Evolutionary conservation across 2,113 vertebrate species (phyloP).

Genomic region (Microtus oregoni): DNA sequence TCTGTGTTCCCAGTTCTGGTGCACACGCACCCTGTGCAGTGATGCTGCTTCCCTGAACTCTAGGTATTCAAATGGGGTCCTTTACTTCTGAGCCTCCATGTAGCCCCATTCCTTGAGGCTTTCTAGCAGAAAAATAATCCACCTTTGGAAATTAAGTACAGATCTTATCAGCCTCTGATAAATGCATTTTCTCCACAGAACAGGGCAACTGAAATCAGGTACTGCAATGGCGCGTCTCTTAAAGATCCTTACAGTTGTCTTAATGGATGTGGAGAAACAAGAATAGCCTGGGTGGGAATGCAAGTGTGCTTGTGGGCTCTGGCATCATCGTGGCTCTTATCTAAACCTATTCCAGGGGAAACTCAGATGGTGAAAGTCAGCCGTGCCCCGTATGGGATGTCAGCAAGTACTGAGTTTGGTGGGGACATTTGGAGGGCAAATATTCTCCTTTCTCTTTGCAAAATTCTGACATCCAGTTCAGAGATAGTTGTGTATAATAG

Average conservation of each 20-base stretch:
- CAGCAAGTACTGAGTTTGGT: background rate
- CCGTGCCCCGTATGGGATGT: background rate
- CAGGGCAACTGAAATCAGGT: conserved; percentile 3
- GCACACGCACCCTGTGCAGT: too few species aligned
- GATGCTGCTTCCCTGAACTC: too few species aligned
- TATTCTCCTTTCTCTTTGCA: conserved; percentile 37
- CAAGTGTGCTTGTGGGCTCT: background rate
- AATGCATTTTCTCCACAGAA: conserved; percentile 50
- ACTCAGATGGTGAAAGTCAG: conserved; percentile 36
- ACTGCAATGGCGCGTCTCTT: background rate
- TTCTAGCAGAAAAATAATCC: background rate
- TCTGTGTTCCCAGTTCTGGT: background rate
- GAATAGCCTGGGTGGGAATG: background rate
- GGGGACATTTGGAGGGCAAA: conserved; percentile 60
- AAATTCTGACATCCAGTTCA: conserved; percentile 55
- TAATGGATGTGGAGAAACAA: background rate
- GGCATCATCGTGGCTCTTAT: conserved; percentile 18
- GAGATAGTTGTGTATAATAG: conserved; percentile 58
- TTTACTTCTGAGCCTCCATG: background rate
- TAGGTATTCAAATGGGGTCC: background rate
- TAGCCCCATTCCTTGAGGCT: background rate
- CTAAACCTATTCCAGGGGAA: conserved; percentile 33
- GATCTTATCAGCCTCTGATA: background rate
- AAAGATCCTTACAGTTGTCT: conserved; percentile 27
- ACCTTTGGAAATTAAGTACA: conserved; percentile 32